Evolutionary conservation across 2,888 invertebrate genomes (phyloP), one percentile per base, ranked within the genome.

Genomic region (Eupithecia exiguata): DNA sequence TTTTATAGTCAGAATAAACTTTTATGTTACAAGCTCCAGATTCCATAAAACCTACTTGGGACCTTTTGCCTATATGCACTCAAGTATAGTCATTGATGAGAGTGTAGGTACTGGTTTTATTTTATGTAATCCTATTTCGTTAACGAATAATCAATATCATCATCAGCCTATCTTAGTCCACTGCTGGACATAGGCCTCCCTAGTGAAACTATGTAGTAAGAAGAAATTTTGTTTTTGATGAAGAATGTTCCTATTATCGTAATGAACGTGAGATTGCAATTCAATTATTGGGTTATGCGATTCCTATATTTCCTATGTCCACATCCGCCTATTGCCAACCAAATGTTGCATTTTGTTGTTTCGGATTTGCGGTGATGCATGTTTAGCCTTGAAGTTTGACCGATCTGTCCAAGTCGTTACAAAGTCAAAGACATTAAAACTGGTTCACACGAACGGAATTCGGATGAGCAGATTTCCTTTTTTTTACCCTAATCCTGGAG

Each of bases 351-450:
- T 25, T 40, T 62, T 62, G 18, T 30, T 30, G 30, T 30, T 30
- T 30, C 18, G 25, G 21, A 40, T 40, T 40, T 25, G 66, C 66
- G 40, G 66, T 66, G 38, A 21, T 65, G 38, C 63, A 65, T 40
- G 25, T 65, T 65, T 65, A 38, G 40, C 66, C 66, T 66, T 66
- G 66, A 14, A 38, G 10, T 66, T 25, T 40, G 66, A 66, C 66
- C 66, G 66, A 40, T 66, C 66, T 38, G 21, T 40, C 38, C 38
- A 66, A 40, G 65, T 36, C 38, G 0, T 66, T n/a, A 9, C 25
- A 66, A 68, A 5, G 68, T 68, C 49, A 49, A 68, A 68, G 38
- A 46, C 49, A 68, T 68, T 68, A 68, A 67, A 66, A 66, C 66
- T 66, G 66, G 21, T 66, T 66, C 66, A 66, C 66, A 66, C 40